Conservation (phyloP, 2,888 invertebrate genomes). For the Oxyscelio sp. region DNA sequence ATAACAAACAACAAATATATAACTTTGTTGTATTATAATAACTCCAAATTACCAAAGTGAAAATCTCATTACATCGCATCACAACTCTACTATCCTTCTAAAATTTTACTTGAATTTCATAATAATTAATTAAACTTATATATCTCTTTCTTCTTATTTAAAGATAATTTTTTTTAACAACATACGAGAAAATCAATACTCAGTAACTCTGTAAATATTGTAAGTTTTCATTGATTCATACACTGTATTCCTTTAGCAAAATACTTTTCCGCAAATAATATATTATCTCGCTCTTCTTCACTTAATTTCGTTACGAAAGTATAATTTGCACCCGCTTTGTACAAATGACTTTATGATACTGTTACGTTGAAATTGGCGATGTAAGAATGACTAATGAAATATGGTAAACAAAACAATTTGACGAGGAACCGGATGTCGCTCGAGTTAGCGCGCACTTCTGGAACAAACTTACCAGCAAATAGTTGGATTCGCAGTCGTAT, state of each 20-base stretch:
- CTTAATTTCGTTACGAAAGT: slow-evolving; percentile 47
- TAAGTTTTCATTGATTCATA: no score
- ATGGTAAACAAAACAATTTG: slow-evolving; percentile 77
- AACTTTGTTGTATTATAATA: no score
- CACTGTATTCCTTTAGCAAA: neutral
- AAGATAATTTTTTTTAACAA: no score
- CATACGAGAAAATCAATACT: no score
- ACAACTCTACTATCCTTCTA: no score
- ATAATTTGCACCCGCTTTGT: slow-evolving; percentile 44
- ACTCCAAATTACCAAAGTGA: no score
- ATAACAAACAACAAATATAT: no score
- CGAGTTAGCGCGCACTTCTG: slow-evolving; percentile 73
- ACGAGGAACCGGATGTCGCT: slow-evolving; percentile 70
- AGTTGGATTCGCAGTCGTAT: slow-evolving; percentile 80
- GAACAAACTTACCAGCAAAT: slow-evolving; percentile 81
- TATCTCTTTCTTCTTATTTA: no score
- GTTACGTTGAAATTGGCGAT: slow-evolving; percentile 58
- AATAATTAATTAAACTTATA: no score
- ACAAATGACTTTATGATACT: slow-evolving; percentile 67
- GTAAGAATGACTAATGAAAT: slow-evolving; percentile 77
- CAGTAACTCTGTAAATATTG: no score
- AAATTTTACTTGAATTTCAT: no score
- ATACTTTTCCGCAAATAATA: slow-evolving; percentile 37
- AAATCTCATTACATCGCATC: no score
- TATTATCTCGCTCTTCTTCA: slow-evolving; percentile 34